Evolutionary conservation across 2,797 vertebrate species (phyloP).

Genomic region (Coendou prehensilis): DNA sequence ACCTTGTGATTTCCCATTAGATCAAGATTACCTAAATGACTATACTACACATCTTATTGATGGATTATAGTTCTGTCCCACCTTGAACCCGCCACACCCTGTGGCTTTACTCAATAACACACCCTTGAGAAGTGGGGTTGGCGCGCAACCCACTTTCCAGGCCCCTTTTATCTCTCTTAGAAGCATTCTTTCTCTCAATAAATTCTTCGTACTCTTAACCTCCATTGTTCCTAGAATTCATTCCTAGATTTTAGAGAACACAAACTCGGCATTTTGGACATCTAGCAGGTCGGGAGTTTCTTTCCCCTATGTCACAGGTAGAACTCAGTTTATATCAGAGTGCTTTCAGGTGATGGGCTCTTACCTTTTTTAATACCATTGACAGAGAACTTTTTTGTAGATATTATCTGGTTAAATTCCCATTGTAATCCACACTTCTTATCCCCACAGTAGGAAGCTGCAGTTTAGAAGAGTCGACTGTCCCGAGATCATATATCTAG

Average conservation of each 20-base stretch:
- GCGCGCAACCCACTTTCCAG: too few species aligned
- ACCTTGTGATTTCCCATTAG: background rate
- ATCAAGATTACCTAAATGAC: background rate
- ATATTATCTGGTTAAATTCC: background rate
- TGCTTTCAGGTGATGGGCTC: background rate
- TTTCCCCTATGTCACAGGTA: background rate
- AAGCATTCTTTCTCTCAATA: background rate
- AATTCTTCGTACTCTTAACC: background rate
- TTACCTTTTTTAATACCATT: background rate
- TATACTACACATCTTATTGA: too few species aligned
- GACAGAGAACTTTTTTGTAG: background rate
- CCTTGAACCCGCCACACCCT: too few species aligned
- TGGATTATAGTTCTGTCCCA: too few species aligned
- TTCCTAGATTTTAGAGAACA: background rate
- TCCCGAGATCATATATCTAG: background rate
- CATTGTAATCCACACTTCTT: background rate
- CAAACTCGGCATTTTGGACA: background rate
- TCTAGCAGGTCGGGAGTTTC: background rate
- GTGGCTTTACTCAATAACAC: too few species aligned
- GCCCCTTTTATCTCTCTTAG: background rate
- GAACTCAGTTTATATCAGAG: background rate
- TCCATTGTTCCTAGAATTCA: background rate
- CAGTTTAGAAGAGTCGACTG: background rate
- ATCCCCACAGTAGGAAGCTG: background rate
- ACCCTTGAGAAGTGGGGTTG: too few species aligned